Evolutionary conservation across 2,113 vertebrate species (phyloP).

Genomic region (Dipodomys ordii): DNA sequence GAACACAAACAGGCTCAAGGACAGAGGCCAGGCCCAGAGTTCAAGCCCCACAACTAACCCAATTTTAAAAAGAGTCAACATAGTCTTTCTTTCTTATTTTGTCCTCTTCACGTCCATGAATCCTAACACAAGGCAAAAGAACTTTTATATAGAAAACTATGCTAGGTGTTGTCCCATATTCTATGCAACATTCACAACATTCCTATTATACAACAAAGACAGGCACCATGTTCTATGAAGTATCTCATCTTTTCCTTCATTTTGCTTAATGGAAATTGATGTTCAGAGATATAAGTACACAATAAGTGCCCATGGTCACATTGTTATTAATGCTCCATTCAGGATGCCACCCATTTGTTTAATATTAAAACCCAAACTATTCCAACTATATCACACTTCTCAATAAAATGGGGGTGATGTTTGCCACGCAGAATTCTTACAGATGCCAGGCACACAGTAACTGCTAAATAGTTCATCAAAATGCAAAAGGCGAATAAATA

Average conservation of each 20-base stretch:
- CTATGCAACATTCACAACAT: conserved; percentile 3
- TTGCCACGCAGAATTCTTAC: neutral
- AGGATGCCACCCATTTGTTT: neutral
- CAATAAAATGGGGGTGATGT: conserved; percentile 20
- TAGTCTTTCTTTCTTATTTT: neutral
- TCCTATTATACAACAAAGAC: neutral
- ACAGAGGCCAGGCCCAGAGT: too few relatives aligned
- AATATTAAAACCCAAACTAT: conserved; percentile 11
- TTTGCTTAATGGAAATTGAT: conserved; percentile 52
- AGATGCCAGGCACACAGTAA: neutral
- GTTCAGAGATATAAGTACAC: neutral
- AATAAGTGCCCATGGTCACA: neutral
- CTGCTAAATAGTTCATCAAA: conserved; percentile 25
- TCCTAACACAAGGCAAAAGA: conserved; percentile 6
- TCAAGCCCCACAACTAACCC: too few relatives aligned
- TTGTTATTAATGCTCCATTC: neutral
- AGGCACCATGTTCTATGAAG: neutral
- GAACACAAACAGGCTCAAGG: too few relatives aligned
- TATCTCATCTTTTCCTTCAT: neutral
- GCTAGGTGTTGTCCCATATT: neutral
- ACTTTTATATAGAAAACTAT: conserved; percentile 3
- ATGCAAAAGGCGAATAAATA: neutral
- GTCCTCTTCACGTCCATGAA: neutral
- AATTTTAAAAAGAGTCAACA: neutral
- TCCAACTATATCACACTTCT: conserved; percentile 1